Conservation (phyloP, 2,113 vertebrate species). For the Bos javanicus region DNA sequence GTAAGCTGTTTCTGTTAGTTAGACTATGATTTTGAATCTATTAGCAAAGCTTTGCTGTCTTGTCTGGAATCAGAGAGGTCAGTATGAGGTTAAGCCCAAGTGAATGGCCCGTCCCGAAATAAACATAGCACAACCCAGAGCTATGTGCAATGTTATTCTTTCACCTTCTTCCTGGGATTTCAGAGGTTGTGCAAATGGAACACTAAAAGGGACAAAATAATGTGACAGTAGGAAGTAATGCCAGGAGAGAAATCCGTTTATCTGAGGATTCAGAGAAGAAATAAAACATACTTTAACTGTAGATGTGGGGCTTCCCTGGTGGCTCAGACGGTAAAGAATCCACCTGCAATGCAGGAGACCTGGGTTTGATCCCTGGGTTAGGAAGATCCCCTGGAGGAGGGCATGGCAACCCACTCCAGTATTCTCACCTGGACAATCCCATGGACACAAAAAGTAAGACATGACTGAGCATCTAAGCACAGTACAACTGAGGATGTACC, state of each 20-base stretch:
- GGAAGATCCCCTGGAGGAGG: background rate
- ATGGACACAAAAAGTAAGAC: background rate
- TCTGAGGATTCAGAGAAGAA: constrained; percentile 11
- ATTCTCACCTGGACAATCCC: background rate
- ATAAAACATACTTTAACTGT: background rate
- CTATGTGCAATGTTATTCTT: constrained; percentile 63
- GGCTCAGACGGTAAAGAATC: background rate
- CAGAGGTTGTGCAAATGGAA: constrained; percentile 29
- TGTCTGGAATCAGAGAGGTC: constrained; percentile 78
- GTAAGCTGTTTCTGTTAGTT: constrained; percentile 54
- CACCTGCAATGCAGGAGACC: background rate
- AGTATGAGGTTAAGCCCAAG: constrained; percentile 79
- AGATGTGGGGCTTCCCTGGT: background rate
- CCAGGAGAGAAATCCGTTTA: background rate
- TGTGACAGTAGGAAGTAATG: background rate
- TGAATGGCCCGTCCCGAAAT: constrained; percentile 72
- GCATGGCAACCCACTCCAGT: background rate
- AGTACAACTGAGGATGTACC: background rate
- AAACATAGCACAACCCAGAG: constrained; percentile 75
- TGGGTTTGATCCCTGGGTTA: background rate
- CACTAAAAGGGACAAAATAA: constrained; percentile 7
- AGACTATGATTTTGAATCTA: constrained; percentile 43
- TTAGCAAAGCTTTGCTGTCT: constrained; percentile 72
- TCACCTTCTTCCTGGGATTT: constrained; percentile 58
- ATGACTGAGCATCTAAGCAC: background rate